These are phyloP conservation scores for Heliconius nattereri DNA, from an alignment of 1,140 invertebrate species.

Conservation along the genomic window DNA sequence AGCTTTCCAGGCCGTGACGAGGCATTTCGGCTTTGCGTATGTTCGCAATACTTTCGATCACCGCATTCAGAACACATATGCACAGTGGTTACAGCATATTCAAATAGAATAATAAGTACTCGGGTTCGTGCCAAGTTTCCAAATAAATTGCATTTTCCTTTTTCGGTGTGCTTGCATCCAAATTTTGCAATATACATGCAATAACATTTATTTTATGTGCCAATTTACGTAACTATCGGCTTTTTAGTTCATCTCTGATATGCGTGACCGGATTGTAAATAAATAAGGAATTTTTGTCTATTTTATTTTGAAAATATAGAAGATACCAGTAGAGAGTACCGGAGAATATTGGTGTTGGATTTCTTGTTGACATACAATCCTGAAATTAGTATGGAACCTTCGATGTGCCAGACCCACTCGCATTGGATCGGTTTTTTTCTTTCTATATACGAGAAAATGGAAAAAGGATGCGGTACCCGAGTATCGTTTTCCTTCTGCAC, in stretches of 20 bases:
- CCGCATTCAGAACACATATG: slow-evolving; percentile 30
- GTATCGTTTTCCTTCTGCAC: not conserved
- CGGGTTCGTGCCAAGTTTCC: slow-evolving; percentile 37
- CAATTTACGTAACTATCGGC: slow-evolving; percentile 11
- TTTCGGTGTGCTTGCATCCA: slow-evolving; percentile 25
- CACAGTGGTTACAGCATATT: slow-evolving; percentile 37
- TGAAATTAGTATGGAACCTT: too few species aligned
- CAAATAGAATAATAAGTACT: slow-evolving; percentile 46
- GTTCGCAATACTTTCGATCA: slow-evolving; percentile 42
- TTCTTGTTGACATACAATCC: too few species aligned
- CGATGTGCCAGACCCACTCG: not conserved
- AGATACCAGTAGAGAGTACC: too few species aligned
- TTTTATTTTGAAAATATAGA: not conserved
- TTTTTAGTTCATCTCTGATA: not conserved
- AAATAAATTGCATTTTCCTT: slow-evolving; percentile 44
- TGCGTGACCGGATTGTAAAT: not conserved
- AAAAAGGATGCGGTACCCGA: not conserved
- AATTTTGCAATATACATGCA: slow-evolving; percentile 28
- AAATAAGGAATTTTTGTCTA: not conserved
- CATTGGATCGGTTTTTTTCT: not conserved
- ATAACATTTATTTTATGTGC: slow-evolving; percentile 24
- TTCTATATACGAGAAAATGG: not conserved
- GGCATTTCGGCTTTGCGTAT: slow-evolving; percentile 42
- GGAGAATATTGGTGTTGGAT: not conserved
- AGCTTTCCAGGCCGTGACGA: slow-evolving; percentile 39